phyloP scores from a whole-genome alignment of 64 coral and sea anemone species.

The Catalaphyllia jardinei region DNA sequence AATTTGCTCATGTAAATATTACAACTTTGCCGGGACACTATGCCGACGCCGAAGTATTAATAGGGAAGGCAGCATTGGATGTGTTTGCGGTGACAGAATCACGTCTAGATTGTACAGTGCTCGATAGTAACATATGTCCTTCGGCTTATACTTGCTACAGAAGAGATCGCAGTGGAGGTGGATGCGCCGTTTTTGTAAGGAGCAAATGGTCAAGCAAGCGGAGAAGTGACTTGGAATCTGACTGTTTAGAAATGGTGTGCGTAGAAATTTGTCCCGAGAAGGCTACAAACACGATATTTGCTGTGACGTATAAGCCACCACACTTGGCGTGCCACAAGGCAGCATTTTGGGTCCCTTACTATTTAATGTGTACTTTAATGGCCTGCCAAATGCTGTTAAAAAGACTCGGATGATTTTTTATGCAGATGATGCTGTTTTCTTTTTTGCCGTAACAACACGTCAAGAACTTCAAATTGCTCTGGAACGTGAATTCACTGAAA shows the following conservation, averaged over 20 bases:
- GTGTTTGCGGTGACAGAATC: conserved; percentile 55
- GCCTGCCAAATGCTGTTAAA: no score
- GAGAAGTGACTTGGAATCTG: conserved; percentile 56
- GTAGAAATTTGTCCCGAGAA: conserved; percentile 63
- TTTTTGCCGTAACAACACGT: no score
- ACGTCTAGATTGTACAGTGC: conserved; percentile 37
- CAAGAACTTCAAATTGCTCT: no score
- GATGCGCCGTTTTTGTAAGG: conserved; percentile 52
- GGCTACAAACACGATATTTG: conserved; percentile 65
- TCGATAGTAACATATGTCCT: conserved; percentile 42
- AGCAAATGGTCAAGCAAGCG: conserved; percentile 63
- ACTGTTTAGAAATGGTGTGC: conserved; percentile 53
- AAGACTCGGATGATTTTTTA: no score
- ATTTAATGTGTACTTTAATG: no score
- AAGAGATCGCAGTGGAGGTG: conserved; percentile 57
- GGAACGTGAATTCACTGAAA: no score
- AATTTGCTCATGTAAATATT: conserved; percentile 59
- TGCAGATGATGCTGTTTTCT: no score
- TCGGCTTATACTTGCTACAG: conserved; percentile 52
- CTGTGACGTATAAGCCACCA: conserved; percentile 51
- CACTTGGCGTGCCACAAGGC: no score
- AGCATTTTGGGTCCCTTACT: no score
- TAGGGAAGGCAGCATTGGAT: conserved; percentile 1
- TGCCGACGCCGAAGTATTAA: conserved; percentile 27
- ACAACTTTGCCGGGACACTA: conserved; percentile 44